Percentiles rank a stretch among this genome's conserved stretches.
These are phyloP conservation scores for Neofelis nebulosa DNA, from an alignment of 2,113 vertebrate genomes.

Conservation along the genomic window DNA sequence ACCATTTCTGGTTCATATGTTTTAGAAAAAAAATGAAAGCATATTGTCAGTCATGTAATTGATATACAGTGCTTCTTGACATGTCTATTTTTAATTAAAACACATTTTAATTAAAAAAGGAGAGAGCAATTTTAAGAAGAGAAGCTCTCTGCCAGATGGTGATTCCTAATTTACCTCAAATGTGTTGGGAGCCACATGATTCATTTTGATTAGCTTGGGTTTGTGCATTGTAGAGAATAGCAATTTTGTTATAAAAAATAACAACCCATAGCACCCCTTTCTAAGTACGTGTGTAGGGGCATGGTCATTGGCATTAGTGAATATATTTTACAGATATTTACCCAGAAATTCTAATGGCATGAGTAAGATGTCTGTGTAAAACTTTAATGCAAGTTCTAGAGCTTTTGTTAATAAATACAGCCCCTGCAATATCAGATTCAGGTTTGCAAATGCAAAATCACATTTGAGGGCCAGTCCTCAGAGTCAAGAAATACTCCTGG, in stretches of 20 bases:
- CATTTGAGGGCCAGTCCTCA: neutral
- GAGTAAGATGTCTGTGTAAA: neutral
- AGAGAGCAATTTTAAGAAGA: slow-evolving; percentile 76
- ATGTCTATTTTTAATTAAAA: slow-evolving; percentile 83
- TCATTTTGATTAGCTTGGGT: slow-evolving; percentile 64
- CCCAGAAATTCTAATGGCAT: neutral
- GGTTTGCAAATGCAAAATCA: neutral
- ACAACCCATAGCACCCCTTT: neutral
- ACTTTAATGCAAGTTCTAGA: neutral
- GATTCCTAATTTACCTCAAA: slow-evolving; percentile 83
- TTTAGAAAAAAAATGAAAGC: slow-evolving; percentile 60
- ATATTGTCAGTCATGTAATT: slow-evolving; percentile 75
- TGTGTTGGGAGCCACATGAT: slow-evolving; percentile 69
- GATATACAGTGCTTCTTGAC: slow-evolving; percentile 74
- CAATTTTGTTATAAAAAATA: slow-evolving; percentile 59
- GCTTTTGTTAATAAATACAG: neutral
- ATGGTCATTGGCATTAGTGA: neutral
- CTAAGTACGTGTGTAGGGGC: neutral
- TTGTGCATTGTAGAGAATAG: slow-evolving; percentile 60
- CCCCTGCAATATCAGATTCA: neutral
- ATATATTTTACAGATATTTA: neutral
- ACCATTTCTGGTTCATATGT: slow-evolving; percentile 60
- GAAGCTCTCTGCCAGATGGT: slow-evolving; percentile 83
- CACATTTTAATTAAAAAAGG: slow-evolving; percentile 80
- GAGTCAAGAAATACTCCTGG: neutral